phyloP scores from a whole-genome alignment of 2,888 invertebrate genomes.

The Morinoia aosen region DNA sequence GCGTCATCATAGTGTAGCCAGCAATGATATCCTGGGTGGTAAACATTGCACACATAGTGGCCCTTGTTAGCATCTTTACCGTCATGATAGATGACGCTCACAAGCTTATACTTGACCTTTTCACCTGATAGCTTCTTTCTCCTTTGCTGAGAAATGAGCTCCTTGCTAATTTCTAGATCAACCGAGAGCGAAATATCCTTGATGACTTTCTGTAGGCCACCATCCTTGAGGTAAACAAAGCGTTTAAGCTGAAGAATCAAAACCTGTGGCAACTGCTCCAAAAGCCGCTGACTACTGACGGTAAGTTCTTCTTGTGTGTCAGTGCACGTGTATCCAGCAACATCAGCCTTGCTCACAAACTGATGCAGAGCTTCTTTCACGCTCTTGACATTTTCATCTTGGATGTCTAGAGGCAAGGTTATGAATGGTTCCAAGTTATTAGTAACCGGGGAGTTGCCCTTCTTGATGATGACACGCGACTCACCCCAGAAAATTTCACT shows the following conservation, averaged over 20 bases:
- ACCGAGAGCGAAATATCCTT: conserved; percentile 92
- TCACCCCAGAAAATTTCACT: conserved; percentile 95
- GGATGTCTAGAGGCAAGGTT: conserved; percentile 93
- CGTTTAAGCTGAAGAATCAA: conserved; percentile 93
- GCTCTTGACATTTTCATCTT: conserved; percentile 77
- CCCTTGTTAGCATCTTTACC: conserved; percentile 96
- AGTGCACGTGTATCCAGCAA: conserved; percentile 88
- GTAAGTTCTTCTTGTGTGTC: conserved; percentile 83
- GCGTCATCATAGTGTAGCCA: conserved; percentile 97
- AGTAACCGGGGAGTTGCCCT: conserved; percentile 81
- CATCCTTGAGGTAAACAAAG: conserved; percentile 85
- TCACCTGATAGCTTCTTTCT: conserved; percentile 77
- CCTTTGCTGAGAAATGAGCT: conserved; percentile 85
- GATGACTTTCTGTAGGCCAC: conserved; percentile 91
- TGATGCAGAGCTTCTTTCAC: conserved; percentile 91
- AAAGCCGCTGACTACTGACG: conserved; percentile 70
- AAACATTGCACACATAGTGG: conserved; percentile 94
- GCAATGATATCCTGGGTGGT: conserved; percentile 81
- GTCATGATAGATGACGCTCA: conserved; percentile 97
- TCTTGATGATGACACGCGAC: conserved; percentile 84
- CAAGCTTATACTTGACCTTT: conserved; percentile 90
- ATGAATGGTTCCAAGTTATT: conserved; percentile 97
- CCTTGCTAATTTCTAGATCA: conserved; percentile 87
- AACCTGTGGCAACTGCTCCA: conserved; percentile 91
- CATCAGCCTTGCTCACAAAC: conserved; percentile 85